Evolutionary conservation across 2,113 vertebrate species (phyloP).

Genomic region (Melanocharis versteri): DNA sequence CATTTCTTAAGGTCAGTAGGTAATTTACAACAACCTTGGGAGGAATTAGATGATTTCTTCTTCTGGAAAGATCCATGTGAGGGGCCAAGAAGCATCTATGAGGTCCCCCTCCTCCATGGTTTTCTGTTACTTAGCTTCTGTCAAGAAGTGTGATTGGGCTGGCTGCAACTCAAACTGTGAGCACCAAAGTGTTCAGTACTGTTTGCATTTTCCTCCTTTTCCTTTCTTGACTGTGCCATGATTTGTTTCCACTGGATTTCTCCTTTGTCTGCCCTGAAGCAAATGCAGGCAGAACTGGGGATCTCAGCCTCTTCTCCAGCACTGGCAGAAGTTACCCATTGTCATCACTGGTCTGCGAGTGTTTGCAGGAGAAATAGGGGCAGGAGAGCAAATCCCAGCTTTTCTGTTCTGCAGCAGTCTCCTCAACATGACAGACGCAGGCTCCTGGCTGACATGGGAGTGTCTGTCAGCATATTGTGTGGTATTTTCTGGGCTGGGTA

Average conservation of each 20-base stretch:
- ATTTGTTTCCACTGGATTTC: not conserved
- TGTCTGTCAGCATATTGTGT: not conserved
- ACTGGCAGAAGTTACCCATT: not conserved
- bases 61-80: not conserved
- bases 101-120: not conserved
- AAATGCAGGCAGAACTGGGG: not conserved
- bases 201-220: not conserved
- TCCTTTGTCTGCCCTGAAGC: not conserved
- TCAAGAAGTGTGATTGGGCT: not conserved
- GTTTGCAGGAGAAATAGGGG: not conserved
- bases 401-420: not conserved
- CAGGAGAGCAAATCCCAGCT: not conserved
- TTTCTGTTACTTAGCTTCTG: not conserved
- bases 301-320: not conserved
- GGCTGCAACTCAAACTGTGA: not conserved
- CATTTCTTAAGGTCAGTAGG: not conserved
- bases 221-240: not conserved
- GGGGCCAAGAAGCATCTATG: not conserved
- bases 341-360: accelerated
- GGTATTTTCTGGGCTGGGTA: not conserved
- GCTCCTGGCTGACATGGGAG: not conserved
- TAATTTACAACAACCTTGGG: not conserved
- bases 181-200: accelerated
- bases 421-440: not conserved
- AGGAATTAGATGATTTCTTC: not conserved